Base-by-base conservation (phyloP, 1,140 invertebrate genomes). In the Melanaphis sacchari region DNA sequence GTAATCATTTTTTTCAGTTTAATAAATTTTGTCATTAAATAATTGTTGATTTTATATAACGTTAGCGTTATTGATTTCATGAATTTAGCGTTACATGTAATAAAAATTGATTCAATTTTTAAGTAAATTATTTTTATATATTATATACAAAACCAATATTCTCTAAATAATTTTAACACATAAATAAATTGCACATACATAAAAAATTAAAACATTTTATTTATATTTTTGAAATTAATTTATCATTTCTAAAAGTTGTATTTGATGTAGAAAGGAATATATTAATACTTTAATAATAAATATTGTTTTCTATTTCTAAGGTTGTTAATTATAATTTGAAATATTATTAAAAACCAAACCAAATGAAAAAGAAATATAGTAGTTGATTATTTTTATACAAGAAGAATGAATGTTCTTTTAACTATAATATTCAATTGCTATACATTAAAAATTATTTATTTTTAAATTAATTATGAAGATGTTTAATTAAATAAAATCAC, bases 371-470 rank as follows among this genome's bases (percentile, higher is more conserved):
- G 8, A 38, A 22, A 89, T 31, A 40, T 38, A 52, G 6, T 41
- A 46, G 85, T 46, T n/a, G 24, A 88, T 88, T 88, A 88, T 88
- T 88, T 88, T 88, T 22, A 88, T 76, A 76, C 59, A 76, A 76
- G 59, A 76, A n/a, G 5, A 76, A 76, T 76, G 31, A 87, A 46
- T 88, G 43, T 88, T 76, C 18, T 18, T 89, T 89, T 66, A 66
- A 40, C n/a, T 90, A 90, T 41, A 90, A 31, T 41, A 90, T 90
- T 90, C 24, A 66, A 59, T 40, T 40, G 38, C 18, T 38, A 89
- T 22, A 89, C 22, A 22, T 89, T 52, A 24, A 54, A 26, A 38
- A 52, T 52, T 38, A 52, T 36, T 52, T 38, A 52, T 36, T 59
- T 59, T 90, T 54, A 88, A 21, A 89, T 38, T 24, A 54, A 54